Conservation (phyloP, 2,113 vertebrate genomes). For the Otolemur garnettii region DNA sequence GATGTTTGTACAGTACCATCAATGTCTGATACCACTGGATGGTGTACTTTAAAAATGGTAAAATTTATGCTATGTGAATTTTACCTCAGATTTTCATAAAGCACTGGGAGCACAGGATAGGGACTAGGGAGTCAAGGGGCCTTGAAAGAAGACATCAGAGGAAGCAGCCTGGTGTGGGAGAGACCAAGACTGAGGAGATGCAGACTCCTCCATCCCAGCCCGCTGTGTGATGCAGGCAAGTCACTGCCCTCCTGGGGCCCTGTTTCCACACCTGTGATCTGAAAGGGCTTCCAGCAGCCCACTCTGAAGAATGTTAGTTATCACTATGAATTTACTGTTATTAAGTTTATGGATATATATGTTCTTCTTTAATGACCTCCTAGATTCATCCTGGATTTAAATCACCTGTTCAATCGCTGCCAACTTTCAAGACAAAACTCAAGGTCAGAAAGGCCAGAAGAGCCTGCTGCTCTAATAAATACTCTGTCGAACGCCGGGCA, state of each 20-base stretch:
- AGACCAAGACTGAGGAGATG: neutral
- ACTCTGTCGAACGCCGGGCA: neutral
- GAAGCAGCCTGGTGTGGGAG: neutral
- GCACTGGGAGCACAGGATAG: neutral
- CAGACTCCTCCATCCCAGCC: neutral
- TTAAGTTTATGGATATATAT: neutral
- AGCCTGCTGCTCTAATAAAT: neutral
- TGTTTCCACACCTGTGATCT: neutral
- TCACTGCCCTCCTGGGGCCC: neutral
- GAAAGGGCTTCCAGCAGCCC: neutral
- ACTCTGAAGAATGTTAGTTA: neutral
- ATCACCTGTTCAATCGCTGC: neutral
- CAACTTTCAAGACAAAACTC: slow-evolving; percentile 37
- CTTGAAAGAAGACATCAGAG: neutral
- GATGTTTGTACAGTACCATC: neutral
- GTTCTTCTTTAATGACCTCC: neutral
- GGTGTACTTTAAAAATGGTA: neutral
- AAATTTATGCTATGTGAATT: neutral
- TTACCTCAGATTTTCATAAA: neutral
- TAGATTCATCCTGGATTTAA: neutral
- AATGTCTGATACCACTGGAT: neutral
- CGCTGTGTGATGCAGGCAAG: accelerated
- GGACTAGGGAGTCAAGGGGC: neutral
- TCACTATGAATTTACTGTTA: too few relatives aligned
- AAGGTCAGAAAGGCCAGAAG: neutral